Base-by-base conservation (phyloP, 2,113 vertebrate species). In the Chascanopsetta lugubris region DNA sequence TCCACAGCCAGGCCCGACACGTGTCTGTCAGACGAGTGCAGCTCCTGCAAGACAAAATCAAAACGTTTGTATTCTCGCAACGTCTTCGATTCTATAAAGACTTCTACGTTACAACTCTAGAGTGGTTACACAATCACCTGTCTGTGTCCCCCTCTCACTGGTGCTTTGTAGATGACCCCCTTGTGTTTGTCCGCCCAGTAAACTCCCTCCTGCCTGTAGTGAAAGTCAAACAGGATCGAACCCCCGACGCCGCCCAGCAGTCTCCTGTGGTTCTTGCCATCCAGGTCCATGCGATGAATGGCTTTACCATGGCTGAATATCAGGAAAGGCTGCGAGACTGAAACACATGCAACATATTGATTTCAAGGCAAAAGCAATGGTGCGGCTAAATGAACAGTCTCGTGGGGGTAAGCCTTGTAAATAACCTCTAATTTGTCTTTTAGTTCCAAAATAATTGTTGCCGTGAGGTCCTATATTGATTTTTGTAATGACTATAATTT, bases 1-100 rank as follows among this genome's bases (percentile, higher is more conserved):
- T 98, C 93, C 82, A 99, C 90, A 69, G 94, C 93, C 69, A 99
- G 93, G 45, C 94, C 95, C 8, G 94, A 93, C 69, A 95, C 84
- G 57, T 93, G 93, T 91, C 93, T 93, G 64, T 92, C 93, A 78
- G 91, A 81, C 24, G 90, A 91, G 59, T 91, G 89, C 1, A 98
- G 65, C 82, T 85, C 94, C 97, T 98, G 89, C n/a, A 90, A 91
- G 77, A 64, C 29, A 64, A 36, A 2, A 46, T 49, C 17, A 2
- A 18, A 38, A 15, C n/a, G n/a, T n/a, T n/a, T n/a, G n/a, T n/a
- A n/a, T n/a, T n/a, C n/a, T n/a, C n/a, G n/a, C n/a, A n/a, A n/a
- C n/a, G n/a, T n/a, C n/a, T n/a, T n/a, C n/a, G n/a, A n/a, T n/a
- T n/a, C n/a, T n/a, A n/a, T n/a, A n/a, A n/a, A n/a, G 1, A 20